Base-by-base conservation (phyloP, 2,797 vertebrate species). In the Macrochelys suwanniensis region DNA sequence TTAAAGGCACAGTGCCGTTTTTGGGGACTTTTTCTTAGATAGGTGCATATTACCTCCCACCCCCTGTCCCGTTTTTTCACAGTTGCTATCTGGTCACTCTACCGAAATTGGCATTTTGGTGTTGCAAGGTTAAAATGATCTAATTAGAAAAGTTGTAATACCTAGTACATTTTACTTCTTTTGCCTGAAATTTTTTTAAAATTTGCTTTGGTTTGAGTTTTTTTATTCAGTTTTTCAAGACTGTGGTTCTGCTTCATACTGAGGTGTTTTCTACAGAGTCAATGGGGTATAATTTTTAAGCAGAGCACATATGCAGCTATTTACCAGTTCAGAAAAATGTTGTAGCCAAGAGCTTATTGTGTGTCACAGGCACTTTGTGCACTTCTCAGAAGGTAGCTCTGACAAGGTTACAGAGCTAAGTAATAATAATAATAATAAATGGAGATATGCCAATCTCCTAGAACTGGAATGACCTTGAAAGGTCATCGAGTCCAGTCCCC, bases 271-370 rank as follows among this genome's bases (percentile, higher is more conserved):
- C 77, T 93, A 89, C 25, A 82, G n/a, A 80, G 82, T 87, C 87
- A 92, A 95, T 94, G 42, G n/a, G 42, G 85, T 54, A 83, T 79
- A 79, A 50, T 78, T 95, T 96, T 91, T 83, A 91, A 93, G 49
- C 17, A 91, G 78, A 83, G 91, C 89, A 94, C 95, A 93, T 50
- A 89, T 12, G 50, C 49, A 89, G 37, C 37, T 82, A 82, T 94
- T 94, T 90, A 93, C 93, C 65, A 90, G 28, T 89, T 92, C 42
- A 86, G 25, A 93, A 50, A 93, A 93, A 90, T 79, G 61, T 71
- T 88, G 89, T 80, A 90, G 71, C 84, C 92, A 94, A 94, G 77
- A 94, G 21, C 89, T 96, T 93, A 92, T 57, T 89, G 83, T 81
- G 91, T 94, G 92, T 93, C 89, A 87, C 61, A 79, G 50, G 85